Conservation (phyloP, 2,797 vertebrate species). For the Moxostoma hubbsi region DNA sequence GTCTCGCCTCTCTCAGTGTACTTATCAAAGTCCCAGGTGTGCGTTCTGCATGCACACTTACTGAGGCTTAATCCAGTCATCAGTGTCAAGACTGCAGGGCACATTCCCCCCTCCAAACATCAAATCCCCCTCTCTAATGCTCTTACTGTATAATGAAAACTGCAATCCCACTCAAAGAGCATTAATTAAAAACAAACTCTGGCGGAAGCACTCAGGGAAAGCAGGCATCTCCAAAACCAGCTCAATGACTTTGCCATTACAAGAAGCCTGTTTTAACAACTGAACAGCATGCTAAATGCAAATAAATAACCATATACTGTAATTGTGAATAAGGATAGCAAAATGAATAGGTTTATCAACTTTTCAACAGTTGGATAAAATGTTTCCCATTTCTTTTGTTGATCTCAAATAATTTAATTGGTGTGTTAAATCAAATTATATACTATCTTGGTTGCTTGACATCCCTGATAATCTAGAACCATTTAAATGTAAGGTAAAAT, state of each 20-base stretch:
- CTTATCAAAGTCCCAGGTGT: slow-evolving; percentile 43
- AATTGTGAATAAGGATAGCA: background rate
- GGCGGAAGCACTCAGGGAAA: slow-evolving; percentile 31
- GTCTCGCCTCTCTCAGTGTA: slow-evolving; percentile 25
- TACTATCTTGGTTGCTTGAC: background rate
- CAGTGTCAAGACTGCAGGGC: slow-evolving; percentile 43
- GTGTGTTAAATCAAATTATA: background rate
- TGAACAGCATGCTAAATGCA: background rate
- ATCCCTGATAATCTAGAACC: too few species aligned
- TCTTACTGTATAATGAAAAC: slow-evolving; percentile 58
- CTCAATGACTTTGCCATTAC: slow-evolving; percentile 40
- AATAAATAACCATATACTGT: background rate
- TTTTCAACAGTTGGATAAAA: background rate
- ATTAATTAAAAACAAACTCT: slow-evolving; percentile 62
- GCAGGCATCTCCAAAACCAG: slow-evolving; percentile 12
- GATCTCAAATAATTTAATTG: background rate
- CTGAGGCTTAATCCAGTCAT: slow-evolving; percentile 55
- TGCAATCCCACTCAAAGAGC: slow-evolving; percentile 53
- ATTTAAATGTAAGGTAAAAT: too few species aligned
- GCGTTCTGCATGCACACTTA: slow-evolving; percentile 31
- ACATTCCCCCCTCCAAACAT: slow-evolving; percentile 20
- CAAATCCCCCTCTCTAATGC: slow-evolving; percentile 43
- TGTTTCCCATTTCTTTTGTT: background rate
- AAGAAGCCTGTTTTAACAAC: background rate
- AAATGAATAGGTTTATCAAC: background rate